phyloP scores from a whole-genome alignment of 2,888 invertebrate species.

The Melolontha melolontha region DNA sequence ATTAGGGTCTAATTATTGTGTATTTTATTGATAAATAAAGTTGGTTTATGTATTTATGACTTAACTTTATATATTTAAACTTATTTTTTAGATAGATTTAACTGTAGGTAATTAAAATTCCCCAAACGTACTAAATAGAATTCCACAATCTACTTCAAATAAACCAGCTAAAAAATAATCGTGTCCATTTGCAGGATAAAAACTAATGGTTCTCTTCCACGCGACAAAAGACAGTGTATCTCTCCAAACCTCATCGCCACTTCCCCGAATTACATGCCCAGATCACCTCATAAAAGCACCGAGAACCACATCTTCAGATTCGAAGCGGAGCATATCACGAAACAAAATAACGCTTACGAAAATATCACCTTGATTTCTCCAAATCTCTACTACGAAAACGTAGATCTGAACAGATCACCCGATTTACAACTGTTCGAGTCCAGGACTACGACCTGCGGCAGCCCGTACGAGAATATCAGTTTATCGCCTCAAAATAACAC shows the following conservation, averaged over 20 bases:
- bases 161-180: too few species aligned
- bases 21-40: too few species aligned
- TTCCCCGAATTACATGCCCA: slow-evolving; percentile 47
- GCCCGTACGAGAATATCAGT: slow-evolving; percentile 75
- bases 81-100: too few species aligned
- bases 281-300: slow-evolving; percentile 52
- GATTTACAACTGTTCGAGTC: slow-evolving; percentile 56
- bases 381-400: slow-evolving; percentile 60
- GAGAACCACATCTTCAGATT: slow-evolving; percentile 58
- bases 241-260: slow-evolving; percentile 54
- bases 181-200: slow-evolving; percentile 79
- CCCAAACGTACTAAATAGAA: too few species aligned
- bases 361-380: slow-evolving; percentile 52
- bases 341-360: slow-evolving; percentile 57
- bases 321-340: slow-evolving; percentile 51
- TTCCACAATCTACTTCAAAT: too few species aligned
- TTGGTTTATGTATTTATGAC: too few species aligned
- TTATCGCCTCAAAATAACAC: slow-evolving; percentile 65
- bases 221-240: slow-evolving; percentile 70
- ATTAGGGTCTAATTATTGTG: too few species aligned
- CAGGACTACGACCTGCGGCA: slow-evolving; percentile 53
- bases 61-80: too few species aligned
- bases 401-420: slow-evolving; percentile 54
- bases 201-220: slow-evolving; percentile 89
- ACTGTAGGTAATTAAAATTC: too few species aligned